Conservation (phyloP, 2,888 invertebrate genomes). For the Drosophila hawaiiensis region DNA sequence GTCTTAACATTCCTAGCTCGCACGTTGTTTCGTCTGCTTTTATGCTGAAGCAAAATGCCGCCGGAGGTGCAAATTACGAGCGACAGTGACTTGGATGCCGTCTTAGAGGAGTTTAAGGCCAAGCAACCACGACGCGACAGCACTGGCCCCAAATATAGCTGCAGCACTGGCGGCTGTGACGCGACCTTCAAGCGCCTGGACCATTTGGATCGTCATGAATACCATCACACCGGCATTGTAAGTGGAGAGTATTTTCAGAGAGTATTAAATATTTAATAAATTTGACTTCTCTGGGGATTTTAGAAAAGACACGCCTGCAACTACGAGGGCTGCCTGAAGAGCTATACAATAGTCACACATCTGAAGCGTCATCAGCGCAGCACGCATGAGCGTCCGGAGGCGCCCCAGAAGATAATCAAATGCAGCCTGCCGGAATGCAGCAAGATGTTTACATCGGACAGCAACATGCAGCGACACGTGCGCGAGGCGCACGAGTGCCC, state of each 20-base stretch:
- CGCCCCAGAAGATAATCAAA: slow-evolving; percentile 62
- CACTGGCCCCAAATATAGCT: slow-evolving; percentile 83
- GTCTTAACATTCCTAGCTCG: neutral
- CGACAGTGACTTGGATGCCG: slow-evolving; percentile 82
- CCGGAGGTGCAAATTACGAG: slow-evolving; percentile 69
- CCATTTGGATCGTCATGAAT: slow-evolving; percentile 87
- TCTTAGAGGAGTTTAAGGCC: slow-evolving; percentile 59
- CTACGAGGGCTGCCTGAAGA: slow-evolving; percentile 87
- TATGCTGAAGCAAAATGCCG: slow-evolving; percentile 59
- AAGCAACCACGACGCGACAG: slow-evolving; percentile 56
- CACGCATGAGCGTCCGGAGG: slow-evolving; percentile 84
- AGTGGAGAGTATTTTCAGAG: slow-evolving; percentile 51
- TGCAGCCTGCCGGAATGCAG: slow-evolving; percentile 84
- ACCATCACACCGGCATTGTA: slow-evolving; percentile 87
- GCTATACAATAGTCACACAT: slow-evolving; percentile 88
- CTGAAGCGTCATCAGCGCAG: slow-evolving; percentile 87
- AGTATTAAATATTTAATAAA: neutral
- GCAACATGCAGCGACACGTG: slow-evolving; percentile 88
- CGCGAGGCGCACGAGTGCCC: slow-evolving; percentile 86
- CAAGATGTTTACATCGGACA: slow-evolving; percentile 86
- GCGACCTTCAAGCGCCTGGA: slow-evolving; percentile 86
- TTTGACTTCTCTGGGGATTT: neutral
- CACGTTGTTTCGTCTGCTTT: slow-evolving; percentile 16
- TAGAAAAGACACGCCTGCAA: slow-evolving; percentile 87
- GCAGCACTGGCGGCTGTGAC: slow-evolving; percentile 86